Percentiles rank a stretch among this genome's conserved stretches.
Conservation (phyloP, 1,140 invertebrate species). For the Bombus superbus region DNA sequence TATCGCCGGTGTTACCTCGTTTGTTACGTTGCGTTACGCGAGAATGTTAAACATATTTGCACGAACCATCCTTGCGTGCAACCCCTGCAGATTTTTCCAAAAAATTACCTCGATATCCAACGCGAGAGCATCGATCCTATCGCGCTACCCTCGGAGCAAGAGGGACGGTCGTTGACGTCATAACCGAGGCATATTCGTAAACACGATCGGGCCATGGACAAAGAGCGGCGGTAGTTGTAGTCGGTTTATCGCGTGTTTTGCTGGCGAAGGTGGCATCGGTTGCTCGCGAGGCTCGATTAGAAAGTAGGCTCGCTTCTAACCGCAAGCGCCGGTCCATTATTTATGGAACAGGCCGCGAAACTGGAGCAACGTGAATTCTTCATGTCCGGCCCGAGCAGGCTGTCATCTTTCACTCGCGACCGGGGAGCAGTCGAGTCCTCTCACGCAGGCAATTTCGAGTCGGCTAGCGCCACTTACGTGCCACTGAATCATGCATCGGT, state of each 20-base stretch:
- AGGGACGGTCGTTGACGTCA: no score
- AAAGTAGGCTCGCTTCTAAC: slow-evolving; percentile 51
- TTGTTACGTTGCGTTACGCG: no score
- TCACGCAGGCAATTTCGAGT: slow-evolving; percentile 38
- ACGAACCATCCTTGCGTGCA: no score
- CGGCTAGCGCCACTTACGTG: slow-evolving; percentile 52
- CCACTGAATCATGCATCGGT: slow-evolving; percentile 62
- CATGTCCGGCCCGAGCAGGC: slow-evolving; percentile 28
- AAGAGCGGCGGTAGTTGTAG: slow-evolving; percentile 62
- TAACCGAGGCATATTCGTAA: no score
- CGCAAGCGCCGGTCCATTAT: slow-evolving; percentile 55
- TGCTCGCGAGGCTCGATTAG: slow-evolving; percentile 1
- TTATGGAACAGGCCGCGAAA: slow-evolving; percentile 56
- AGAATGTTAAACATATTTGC: no score
- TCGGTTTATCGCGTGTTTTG: slow-evolving; percentile 21
- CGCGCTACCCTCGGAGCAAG: no score
- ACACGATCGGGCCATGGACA: slow-evolving; percentile 41
- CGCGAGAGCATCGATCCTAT: neutral
- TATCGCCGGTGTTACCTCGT: no score
- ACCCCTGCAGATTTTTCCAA: no score
- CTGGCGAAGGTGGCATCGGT: neutral
- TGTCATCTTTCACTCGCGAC: slow-evolving; percentile 44
- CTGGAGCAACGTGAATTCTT: slow-evolving; percentile 64
- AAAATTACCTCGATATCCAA: no score
- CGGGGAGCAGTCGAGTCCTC: slow-evolving; percentile 16